phyloP scores from a whole-genome alignment of 2,113 vertebrate genomes.

The Prolemur simus region DNA sequence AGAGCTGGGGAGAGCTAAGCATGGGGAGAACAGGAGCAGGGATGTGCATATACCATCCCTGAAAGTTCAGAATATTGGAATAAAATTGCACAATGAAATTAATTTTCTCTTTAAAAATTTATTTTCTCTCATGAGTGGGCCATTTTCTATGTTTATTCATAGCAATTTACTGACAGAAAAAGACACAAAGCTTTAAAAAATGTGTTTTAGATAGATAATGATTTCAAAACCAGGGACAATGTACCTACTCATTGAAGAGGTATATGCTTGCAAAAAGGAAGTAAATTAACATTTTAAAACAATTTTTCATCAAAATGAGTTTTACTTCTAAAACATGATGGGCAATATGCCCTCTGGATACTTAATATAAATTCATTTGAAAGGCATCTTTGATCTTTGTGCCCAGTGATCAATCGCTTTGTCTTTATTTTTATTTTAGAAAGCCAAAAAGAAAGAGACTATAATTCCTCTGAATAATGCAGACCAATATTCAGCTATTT shows the following conservation, averaged over 20 bases:
- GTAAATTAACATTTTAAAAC: conserved; percentile 51
- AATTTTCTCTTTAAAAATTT: conserved; percentile 32
- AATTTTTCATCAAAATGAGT: conserved; percentile 62
- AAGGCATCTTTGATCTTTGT: conserved; percentile 21
- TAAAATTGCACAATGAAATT: not conserved
- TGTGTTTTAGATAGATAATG: conserved; percentile 52
- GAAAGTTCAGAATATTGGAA: not conserved
- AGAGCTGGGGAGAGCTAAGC: not conserved
- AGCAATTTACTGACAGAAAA: conserved; percentile 45
- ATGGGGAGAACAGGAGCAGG: not conserved
- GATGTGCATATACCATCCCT: not conserved
- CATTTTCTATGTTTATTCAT: conserved; percentile 39
- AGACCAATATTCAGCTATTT: conserved; percentile 22
- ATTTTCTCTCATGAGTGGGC: not conserved
- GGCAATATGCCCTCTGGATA: not conserved
- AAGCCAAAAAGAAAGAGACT: not conserved
- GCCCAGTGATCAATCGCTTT: conserved; percentile 43
- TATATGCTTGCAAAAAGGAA: conserved; percentile 35
- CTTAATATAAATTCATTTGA: conserved; percentile 59
- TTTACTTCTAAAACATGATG: conserved; percentile 51
- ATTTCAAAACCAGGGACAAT: conserved; percentile 49
- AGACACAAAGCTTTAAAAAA: conserved; percentile 22
- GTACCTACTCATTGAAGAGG: conserved; percentile 48
- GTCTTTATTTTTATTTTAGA: conserved; percentile 60
- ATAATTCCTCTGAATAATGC: conserved; percentile 39